A percentile compares a stretch with the other conserved stretches of the same genome.
Conservation (phyloP, 2,888 invertebrate species). For the Eilema sororculum region DNA sequence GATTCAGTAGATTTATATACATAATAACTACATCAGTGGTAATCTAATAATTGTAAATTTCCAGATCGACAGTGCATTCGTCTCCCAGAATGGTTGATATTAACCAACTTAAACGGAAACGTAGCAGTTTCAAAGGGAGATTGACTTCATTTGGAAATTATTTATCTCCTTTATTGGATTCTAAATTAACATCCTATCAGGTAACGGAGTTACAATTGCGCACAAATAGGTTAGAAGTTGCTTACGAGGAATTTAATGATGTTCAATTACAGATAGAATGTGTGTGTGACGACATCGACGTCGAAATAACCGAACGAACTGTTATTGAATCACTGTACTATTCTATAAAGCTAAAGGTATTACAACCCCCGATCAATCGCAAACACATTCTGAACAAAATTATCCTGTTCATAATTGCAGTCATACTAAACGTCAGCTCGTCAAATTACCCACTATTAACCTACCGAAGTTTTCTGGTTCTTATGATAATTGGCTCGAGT, state of each 20-base stretch:
- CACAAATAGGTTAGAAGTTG: slow-evolving; percentile 34
- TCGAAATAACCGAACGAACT: too few species aligned
- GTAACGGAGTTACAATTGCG: slow-evolving; percentile 36
- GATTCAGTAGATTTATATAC: too few species aligned
- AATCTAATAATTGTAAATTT: background rate
- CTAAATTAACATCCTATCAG: slow-evolving; percentile 1
- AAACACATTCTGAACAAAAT: too few species aligned
- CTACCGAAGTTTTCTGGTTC: background rate
- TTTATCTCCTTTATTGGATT: background rate
- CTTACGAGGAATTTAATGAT: background rate
- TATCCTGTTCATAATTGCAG: too few species aligned
- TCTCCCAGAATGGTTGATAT: background rate
- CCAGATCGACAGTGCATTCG: background rate
- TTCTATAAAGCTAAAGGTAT: too few species aligned
- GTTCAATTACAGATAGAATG: background rate
- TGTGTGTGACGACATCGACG: background rate
- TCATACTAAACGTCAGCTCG: too few species aligned
- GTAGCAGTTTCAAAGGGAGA: slow-evolving; percentile 1
- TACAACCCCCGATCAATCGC: too few species aligned
- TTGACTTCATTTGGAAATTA: background rate
- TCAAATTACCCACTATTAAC: too few species aligned
- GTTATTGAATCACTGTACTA: too few species aligned
- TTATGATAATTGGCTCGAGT: background rate
- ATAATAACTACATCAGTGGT: too few species aligned
- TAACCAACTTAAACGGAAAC: background rate